Evolutionary conservation across 2,888 invertebrate species (phyloP), one percentile per base, ranked within the genome.

Genomic region (Peribatodes rhomboidaria): DNA sequence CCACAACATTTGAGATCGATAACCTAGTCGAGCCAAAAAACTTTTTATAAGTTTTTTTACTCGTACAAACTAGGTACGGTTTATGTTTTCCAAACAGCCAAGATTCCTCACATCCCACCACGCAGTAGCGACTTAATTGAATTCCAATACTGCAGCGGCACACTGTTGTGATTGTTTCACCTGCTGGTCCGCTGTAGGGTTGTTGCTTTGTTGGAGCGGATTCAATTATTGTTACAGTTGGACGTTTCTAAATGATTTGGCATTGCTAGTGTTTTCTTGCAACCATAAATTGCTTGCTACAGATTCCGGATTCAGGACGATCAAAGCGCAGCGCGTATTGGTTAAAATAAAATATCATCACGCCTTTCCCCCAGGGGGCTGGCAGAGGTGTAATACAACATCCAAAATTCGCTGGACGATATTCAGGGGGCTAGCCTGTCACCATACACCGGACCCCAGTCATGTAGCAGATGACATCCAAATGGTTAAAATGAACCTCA

Each of bases 101-200:
- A 22, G 20, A 18, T 10, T 20, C 20, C 44, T 11, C 20, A n/a
- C 8, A 6, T n/a, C 27, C 22, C 46, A 1, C 1, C 10, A 6
- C 27, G 8, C 46, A 16, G 8, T 8, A 27, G 46, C 22, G 46
- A 27, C 6, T 27, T 27, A 27, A 46, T 46, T 46, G 27, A 46
- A 46, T 27, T 46, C 46, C 46, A 27, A 46, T 46, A 46, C n/a
- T 14, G 27, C 27, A 46, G 27, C 6, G 27, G 27, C 27, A 46
- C 46, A 27, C 13, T 46, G 46, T 27, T n/a, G 27, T 46, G 46
- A 46, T 14, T 46, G 46, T 22, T 46, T 27, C 27, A 35, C 11
- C 8, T n/a, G 44, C 44, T 46, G 10, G 8, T 46, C n/a, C 14
- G 27, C 13, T 46, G 27, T 46, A n/a, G 22, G 27, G 2, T 27